These are phyloP conservation scores for Muntiacus reevesi DNA, from an alignment of 2,113 vertebrate species.

Conservation along the genomic window DNA sequence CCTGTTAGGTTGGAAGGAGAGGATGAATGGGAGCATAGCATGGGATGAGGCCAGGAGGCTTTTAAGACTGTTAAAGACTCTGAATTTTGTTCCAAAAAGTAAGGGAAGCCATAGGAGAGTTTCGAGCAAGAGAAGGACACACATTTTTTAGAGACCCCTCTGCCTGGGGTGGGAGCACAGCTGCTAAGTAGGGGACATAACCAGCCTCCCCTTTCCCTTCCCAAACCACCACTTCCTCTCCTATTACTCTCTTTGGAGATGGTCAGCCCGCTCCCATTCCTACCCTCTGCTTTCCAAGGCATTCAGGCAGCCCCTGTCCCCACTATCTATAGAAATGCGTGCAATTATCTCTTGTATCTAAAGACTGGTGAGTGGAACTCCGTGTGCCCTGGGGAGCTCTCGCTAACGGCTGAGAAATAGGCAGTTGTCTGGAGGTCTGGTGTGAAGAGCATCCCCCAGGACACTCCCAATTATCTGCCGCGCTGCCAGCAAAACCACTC, in stretches of 20 bases:
- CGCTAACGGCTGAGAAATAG: neutral
- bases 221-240: neutral
- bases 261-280: too few relatives aligned
- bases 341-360: neutral
- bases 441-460: neutral
- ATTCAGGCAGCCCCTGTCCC: neutral
- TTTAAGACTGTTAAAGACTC: neutral
- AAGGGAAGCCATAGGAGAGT: neutral
- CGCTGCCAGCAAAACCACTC: accelerated
- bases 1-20: neutral
- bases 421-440: neutral
- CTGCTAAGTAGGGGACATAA: neutral
- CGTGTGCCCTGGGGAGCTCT: neutral
- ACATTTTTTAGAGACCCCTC: neutral
- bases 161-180: neutral
- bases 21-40: accelerated
- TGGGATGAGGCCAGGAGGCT: neutral
- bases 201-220: neutral
- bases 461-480: neutral
- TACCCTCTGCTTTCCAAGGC: neutral
- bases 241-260: neutral
- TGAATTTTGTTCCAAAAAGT: neutral
- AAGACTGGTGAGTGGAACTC: neutral
- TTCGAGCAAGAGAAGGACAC: neutral
- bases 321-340: neutral